A percentile compares a stretch with the other conserved stretches of the same genome.
These are phyloP conservation scores for Taurulus bubalis DNA, from an alignment of 2,113 vertebrate genomes.

Conservation along the genomic window DNA sequence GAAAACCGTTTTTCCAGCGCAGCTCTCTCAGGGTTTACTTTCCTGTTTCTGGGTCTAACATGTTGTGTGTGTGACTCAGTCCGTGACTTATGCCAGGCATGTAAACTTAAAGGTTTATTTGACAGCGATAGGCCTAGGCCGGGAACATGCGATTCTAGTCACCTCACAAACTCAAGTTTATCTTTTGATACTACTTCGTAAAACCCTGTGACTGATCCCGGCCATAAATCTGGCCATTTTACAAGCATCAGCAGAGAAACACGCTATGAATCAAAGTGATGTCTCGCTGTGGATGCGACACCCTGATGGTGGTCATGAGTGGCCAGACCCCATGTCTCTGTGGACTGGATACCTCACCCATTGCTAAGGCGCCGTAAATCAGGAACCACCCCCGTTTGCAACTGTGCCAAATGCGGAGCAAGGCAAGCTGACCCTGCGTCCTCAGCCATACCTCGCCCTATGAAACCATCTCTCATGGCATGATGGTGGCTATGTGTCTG, in stretches of 20 bases:
- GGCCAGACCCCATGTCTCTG: slow-evolving; percentile 49
- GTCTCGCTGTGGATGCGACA: slow-evolving; percentile 4
- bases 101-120: slow-evolving; percentile 15
- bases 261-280: slow-evolving; percentile 55
- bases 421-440: slow-evolving; percentile 61
- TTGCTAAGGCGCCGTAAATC: slow-evolving; percentile 67
- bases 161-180: slow-evolving; percentile 52
- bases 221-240: slow-evolving; percentile 58
- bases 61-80: slow-evolving; percentile 13
- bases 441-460: slow-evolving; percentile 36
- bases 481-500: slow-evolving; percentile 46
- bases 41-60: slow-evolving; percentile 3
- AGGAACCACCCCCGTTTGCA: slow-evolving; percentile 46
- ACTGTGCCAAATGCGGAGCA: slow-evolving; percentile 71
- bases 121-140: background rate
- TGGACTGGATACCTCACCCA: slow-evolving; percentile 43
- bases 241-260: slow-evolving; percentile 53
- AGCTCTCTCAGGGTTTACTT: slow-evolving; percentile 15
- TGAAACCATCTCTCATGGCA: slow-evolving; percentile 26
- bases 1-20: slow-evolving; percentile 13
- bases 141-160: slow-evolving; percentile 12
- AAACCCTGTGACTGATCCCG: slow-evolving; percentile 48
- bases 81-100: slow-evolving; percentile 7
- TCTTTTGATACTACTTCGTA: slow-evolving; percentile 50
- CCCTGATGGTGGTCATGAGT: slow-evolving; percentile 33